Percentiles rank a stretch among this genome's conserved stretches.
These are phyloP conservation scores for Synanthedon formicaeformis DNA, from an alignment of 2,888 invertebrate species.

Conservation along the genomic window DNA sequence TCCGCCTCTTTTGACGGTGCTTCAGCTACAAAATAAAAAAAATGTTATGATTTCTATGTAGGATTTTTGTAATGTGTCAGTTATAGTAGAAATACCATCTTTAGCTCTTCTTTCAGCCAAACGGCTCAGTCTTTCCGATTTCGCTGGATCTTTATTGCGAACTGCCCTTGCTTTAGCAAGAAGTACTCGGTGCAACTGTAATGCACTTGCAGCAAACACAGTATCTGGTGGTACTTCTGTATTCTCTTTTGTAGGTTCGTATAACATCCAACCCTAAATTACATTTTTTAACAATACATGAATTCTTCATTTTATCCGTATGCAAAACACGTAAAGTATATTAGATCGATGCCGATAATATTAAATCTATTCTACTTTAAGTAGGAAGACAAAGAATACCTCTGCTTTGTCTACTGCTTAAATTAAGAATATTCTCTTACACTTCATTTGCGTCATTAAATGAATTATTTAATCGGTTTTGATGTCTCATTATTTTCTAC, in stretches of 20 bases:
- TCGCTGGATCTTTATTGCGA: constrained; percentile 38
- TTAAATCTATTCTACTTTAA: too few species aligned
- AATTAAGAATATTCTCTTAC: too few species aligned
- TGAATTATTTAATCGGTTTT: too few species aligned
- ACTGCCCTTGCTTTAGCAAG: constrained; percentile 40
- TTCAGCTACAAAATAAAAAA: constrained; percentile 36
- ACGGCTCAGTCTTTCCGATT: constrained; percentile 53
- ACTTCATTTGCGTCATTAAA: too few species aligned
- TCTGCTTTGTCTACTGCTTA: too few species aligned
- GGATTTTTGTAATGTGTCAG: too few species aligned
- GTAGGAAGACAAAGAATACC: too few species aligned
- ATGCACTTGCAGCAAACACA: constrained; percentile 53
- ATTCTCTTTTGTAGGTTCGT: constrained; percentile 27
- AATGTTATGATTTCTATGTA: background rate
- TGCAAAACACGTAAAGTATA: too few species aligned
- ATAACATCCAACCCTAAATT: constrained; percentile 40
- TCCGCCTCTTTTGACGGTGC: constrained; percentile 55
- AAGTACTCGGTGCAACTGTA: constrained; percentile 50
- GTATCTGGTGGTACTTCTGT: constrained; percentile 26
- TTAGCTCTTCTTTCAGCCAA: constrained; percentile 64
- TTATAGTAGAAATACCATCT: constrained; percentile 38
- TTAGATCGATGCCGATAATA: too few species aligned
- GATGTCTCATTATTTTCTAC: too few species aligned
- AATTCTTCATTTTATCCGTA: constrained; percentile 1
- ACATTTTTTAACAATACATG: background rate